Evolutionary conservation across 37 sponge, comb jelly and placozoan species (phyloP).

Genomic region (Ianthella basta): DNA sequence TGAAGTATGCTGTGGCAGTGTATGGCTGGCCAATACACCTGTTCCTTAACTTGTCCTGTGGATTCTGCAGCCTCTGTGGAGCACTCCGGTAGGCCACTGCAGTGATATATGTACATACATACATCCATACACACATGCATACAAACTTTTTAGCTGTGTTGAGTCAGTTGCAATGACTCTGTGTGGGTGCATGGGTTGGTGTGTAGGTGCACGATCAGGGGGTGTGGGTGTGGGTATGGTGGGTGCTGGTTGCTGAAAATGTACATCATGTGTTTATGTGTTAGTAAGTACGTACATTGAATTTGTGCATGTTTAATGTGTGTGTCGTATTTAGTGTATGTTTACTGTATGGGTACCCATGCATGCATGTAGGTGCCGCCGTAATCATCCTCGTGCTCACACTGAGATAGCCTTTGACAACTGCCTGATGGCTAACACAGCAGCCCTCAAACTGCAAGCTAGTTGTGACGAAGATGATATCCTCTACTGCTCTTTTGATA

Average conservation of each 20-base stretch:
- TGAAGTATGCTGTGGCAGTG: slow-evolving; percentile 58
- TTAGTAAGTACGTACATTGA: too few species aligned
- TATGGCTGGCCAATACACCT: slow-evolving; percentile 73
- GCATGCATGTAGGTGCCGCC: background rate
- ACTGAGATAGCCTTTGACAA: background rate
- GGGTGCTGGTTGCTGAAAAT: too few species aligned
- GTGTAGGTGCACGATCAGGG: background rate
- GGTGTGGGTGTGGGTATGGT: too few species aligned
- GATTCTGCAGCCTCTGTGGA: slow-evolving; percentile 31
- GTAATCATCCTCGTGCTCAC: background rate
- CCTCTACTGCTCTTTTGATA: slow-evolving; percentile 27
- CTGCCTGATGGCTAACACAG: background rate
- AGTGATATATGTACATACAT: too few species aligned
- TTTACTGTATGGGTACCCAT: background rate
- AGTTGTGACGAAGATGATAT: background rate
- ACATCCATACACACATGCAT: slow-evolving; percentile 8
- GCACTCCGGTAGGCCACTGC: too few species aligned
- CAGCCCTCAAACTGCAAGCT: slow-evolving; percentile 1
- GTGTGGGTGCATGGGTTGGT: background rate
- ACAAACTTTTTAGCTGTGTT: background rate
- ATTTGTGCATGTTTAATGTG: background rate
- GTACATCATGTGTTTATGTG: too few species aligned
- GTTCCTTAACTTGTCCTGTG: slow-evolving; percentile 50
- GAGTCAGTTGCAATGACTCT: background rate
- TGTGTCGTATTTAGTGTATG: background rate